Percentiles rank a stretch among this genome's conserved stretches.
Evolutionary conservation across 2,113 vertebrate genomes (phyloP).

Genomic region (Podocnemis expansa): DNA sequence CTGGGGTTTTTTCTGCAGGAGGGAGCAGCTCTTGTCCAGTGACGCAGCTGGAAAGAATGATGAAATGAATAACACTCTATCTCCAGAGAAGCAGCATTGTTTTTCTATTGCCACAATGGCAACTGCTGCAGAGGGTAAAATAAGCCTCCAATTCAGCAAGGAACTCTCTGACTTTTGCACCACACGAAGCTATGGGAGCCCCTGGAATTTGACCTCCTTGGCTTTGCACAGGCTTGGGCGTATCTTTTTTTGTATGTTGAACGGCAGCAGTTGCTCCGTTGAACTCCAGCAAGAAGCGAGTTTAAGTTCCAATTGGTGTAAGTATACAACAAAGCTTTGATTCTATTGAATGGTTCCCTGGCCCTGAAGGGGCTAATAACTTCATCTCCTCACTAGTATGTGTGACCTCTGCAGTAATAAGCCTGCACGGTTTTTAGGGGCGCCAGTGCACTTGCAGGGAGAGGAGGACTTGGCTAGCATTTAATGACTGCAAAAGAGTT

Average conservation of each 20-base stretch:
- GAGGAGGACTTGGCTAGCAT: not conserved
- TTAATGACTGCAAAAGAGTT: not conserved
- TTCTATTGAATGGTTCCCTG: not conserved
- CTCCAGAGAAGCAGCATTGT: not conserved
- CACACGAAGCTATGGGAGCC: not conserved
- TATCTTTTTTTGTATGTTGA: not conserved
- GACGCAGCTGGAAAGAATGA: not conserved
- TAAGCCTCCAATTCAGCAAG: not conserved
- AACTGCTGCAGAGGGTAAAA: not conserved
- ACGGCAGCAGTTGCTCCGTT: not conserved
- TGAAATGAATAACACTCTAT: not conserved
- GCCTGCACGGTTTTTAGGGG: not conserved
- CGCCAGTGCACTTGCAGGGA: not conserved
- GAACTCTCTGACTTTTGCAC: not conserved
- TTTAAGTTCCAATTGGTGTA: not conserved
- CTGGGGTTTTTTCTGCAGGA: not conserved
- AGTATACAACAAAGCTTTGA: not conserved
- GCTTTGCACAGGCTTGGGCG: not conserved
- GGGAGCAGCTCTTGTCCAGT: not conserved
- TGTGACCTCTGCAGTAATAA: not conserved
- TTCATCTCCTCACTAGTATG: not conserved
- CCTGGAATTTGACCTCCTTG: not conserved
- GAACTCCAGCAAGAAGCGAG: constrained; percentile 7
- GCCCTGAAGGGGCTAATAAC: not conserved
- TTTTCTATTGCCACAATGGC: not conserved